Base-by-base conservation (phyloP, 37 sponge, comb jelly and placozoan genomes). In the Oscarella lobularis region DNA sequence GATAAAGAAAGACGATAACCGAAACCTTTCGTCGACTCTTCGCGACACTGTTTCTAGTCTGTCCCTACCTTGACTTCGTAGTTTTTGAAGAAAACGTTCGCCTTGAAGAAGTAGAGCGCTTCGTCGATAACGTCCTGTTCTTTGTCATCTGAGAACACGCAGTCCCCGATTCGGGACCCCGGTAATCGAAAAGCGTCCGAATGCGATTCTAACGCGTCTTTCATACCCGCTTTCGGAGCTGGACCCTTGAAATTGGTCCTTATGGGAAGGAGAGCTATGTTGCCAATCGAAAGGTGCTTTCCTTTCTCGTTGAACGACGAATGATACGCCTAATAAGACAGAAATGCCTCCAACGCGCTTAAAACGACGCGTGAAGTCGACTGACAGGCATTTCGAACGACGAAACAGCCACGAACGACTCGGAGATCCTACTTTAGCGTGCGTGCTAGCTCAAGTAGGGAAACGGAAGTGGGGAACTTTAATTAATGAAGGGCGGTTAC, bases 241-340 rank as follows among this genome's bases (percentile, higher is more conserved):
- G 99, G 99, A 0, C 99, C 99, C 86, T 93, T 93, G 74, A 85
- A 88, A 0, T 74, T 72, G 31, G 95, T 98, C 69, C 74, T 83
- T 36, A 98, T 54, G 3, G 99, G 89, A 31, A 98, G 79, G 35
- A 98, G 78, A 3, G 95, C 95, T 83, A 98, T 84, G 79, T 93
- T 93, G 3, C 83, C 99, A 3, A 97, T 71, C 2, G 75, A 37
- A 5, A 48, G 60, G 4, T 79, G 81, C 29, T 34, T 75, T 31
- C 70, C 55, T 1, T 87, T 83, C 20, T 85, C 81, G 79, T 90
- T 91, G 80, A 88, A 88, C 38, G 73, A 66, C 5, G 99, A 98
- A 81, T 98, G 99, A 54, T 98, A 98, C 34, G 99, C 95, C 91
- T 92, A 74, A n/a, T n/a, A n/a, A n/a, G n/a, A n/a, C n/a, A n/a